A percentile compares a stretch with the other conserved stretches of the same genome.
Evolutionary conservation across 2,113 vertebrate genomes (phyloP).

Genomic region (Alethe castanea): DNA sequence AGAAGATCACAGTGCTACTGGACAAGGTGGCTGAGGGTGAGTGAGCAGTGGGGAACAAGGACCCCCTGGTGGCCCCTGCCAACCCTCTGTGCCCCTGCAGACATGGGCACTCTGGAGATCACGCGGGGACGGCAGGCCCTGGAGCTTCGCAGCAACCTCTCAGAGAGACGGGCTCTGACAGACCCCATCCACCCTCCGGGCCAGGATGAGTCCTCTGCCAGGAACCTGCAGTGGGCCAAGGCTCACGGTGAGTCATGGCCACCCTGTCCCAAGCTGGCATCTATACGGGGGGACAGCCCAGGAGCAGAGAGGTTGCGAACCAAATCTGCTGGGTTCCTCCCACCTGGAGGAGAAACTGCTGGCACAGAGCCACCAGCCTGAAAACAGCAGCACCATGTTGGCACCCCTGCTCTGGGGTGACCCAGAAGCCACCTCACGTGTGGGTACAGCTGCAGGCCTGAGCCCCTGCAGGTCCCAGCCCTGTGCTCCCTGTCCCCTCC

Average conservation of each 20-base stretch:
- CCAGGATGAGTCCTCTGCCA: conserved; percentile 70
- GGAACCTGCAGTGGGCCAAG: conserved; percentile 86
- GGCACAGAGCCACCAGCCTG: background rate
- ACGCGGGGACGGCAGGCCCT: conserved; percentile 82
- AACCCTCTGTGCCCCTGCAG: conserved; percentile 32
- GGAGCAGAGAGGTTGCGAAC: accelerated
- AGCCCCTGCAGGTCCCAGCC: background rate
- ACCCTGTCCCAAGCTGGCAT: background rate
- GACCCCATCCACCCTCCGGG: conserved; percentile 69
- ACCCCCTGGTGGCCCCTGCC: accelerated
- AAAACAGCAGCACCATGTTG: background rate
- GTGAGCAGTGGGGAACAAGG: background rate
- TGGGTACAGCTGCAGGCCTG: background rate
- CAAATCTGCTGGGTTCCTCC: background rate
- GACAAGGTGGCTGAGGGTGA: conserved; percentile 87
- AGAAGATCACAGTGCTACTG: conserved; percentile 86
- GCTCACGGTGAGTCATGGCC: conserved; percentile 71
- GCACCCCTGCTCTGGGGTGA: accelerated
- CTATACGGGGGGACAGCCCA: background rate
- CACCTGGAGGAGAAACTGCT: background rate
- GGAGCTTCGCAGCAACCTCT: conserved; percentile 87
- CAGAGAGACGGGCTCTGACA: conserved; percentile 80
- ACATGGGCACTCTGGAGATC: conserved; percentile 84
- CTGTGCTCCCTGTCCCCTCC: background rate
- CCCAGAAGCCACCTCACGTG: accelerated